Evolutionary conservation across 2,888 invertebrate genomes (phyloP).

Genomic region (Serripes groenlandicus): DNA sequence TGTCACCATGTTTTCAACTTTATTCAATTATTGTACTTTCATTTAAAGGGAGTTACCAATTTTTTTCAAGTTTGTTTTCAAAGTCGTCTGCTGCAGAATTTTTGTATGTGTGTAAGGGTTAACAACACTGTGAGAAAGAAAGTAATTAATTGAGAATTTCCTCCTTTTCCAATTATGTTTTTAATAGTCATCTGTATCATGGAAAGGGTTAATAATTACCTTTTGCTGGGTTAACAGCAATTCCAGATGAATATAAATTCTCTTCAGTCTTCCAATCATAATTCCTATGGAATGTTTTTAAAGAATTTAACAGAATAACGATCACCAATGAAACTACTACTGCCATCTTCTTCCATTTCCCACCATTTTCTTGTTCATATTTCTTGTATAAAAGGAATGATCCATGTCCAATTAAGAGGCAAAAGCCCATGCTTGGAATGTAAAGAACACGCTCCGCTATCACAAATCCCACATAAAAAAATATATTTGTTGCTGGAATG

Average conservation of each 20-base stretch:
- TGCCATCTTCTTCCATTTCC: slow-evolving; percentile 57
- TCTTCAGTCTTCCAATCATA: slow-evolving; percentile 97
- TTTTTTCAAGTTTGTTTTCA: no score
- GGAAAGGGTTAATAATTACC: slow-evolving; percentile 90
- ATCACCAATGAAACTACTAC: slow-evolving; percentile 56
- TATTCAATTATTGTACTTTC: no score
- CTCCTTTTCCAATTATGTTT: neutral
- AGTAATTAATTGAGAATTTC: neutral
- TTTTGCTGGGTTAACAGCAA: slow-evolving; percentile 98
- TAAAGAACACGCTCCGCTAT: slow-evolving; percentile 98
- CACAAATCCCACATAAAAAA: slow-evolving; percentile 99
- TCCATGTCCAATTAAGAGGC: slow-evolving; percentile 92
- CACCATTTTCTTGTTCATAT: slow-evolving; percentile 40
- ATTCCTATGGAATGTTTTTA: slow-evolving; percentile 93
- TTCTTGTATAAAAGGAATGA: slow-evolving; percentile 73
- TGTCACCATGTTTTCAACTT: no score
- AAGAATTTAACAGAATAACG: slow-evolving; percentile 82
- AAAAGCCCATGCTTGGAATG: slow-evolving; percentile 98
- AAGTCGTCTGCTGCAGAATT: no score
- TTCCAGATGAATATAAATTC: slow-evolving; percentile 95
- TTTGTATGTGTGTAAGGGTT: neutral
- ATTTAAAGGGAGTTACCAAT: no score
- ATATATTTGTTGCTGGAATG: slow-evolving; percentile 97
- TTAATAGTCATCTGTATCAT: neutral
- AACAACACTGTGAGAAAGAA: neutral